Evolutionary conservation across 2,113 vertebrate genomes (phyloP).

Genomic region (Aepyceros melampus): DNA sequence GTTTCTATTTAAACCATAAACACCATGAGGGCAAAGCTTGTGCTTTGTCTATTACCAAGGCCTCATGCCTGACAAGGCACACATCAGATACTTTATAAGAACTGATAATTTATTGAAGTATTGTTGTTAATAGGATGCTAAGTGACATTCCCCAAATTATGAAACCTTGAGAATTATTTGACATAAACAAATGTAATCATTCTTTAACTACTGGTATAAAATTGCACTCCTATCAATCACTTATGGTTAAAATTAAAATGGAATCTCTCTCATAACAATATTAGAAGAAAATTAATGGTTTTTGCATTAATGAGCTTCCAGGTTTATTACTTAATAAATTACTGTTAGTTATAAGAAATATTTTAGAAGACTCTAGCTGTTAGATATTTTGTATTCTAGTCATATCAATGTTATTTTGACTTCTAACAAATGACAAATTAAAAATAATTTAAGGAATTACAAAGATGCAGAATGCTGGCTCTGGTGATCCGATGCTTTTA

Average conservation of each 20-base stretch:
- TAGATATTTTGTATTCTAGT: constrained; percentile 3
- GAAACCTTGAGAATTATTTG: constrained; percentile 51
- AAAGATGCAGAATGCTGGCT: neutral
- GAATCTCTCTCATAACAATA: constrained; percentile 41
- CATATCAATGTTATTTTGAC: constrained; percentile 11
- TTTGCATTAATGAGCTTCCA: constrained; percentile 61
- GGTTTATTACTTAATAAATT: constrained; percentile 69
- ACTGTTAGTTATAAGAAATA: constrained; percentile 44
- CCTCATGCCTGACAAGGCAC: neutral
- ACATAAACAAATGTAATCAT: constrained; percentile 60
- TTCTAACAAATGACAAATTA: neutral
- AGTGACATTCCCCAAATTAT: constrained; percentile 31
- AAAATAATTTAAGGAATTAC: constrained; percentile 49
- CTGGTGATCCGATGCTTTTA: constrained; percentile 29
- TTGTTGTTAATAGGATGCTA: constrained; percentile 21
- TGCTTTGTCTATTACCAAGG: neutral
- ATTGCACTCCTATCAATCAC: constrained; percentile 32
- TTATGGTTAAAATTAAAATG: constrained; percentile 61
- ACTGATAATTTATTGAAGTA: neutral
- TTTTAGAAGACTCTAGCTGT: constrained; percentile 38
- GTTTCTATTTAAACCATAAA: neutral
- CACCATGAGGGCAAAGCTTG: neutral
- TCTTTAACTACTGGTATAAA: constrained; percentile 60
- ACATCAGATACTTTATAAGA: neutral
- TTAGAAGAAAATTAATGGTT: constrained; percentile 65